Percentiles rank a stretch among this genome's conserved stretches.
phyloP scores from a whole-genome alignment of 2,113 vertebrate genomes.

The Hippocampus zosterae region DNA sequence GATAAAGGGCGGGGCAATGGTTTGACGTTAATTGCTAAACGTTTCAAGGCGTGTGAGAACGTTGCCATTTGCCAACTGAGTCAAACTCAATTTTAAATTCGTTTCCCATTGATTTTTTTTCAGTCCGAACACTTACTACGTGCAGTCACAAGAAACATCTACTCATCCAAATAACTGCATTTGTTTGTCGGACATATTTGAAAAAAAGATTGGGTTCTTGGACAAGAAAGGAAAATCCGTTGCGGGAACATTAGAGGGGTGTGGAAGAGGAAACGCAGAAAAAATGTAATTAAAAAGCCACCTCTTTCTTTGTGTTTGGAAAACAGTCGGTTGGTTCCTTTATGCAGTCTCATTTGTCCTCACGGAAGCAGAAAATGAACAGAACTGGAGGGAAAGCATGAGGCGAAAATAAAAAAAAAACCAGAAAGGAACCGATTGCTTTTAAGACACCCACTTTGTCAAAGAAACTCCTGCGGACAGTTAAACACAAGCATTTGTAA shows the following conservation, averaged over 20 bases:
- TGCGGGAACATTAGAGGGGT: not conserved
- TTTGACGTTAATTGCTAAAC: not conserved
- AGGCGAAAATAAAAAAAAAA: conserved; percentile 1
- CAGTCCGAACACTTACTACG: no score
- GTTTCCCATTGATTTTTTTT: no score
- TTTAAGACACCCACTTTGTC: conserved; percentile 32
- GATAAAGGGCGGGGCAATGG: not conserved
- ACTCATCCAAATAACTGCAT: no score
- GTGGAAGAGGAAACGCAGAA: not conserved
- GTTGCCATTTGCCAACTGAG: not conserved
- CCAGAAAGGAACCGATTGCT: conserved; percentile 5
- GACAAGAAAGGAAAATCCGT: no score
- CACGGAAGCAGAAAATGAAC: conserved; percentile 29
- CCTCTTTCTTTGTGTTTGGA: conserved; percentile 9
- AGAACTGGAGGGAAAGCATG: not conserved
- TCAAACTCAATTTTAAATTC: no score
- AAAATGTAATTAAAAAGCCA: not conserved
- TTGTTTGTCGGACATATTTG: no score
- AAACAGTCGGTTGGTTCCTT: not conserved
- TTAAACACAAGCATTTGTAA: conserved; percentile 11
- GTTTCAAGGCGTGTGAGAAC: no score
- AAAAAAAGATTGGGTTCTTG: no score
- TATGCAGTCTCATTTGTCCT: conserved; percentile 19
- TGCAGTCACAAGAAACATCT: no score
- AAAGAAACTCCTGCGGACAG: conserved; percentile 17